These are phyloP conservation scores for Cardiocondyla obscurior DNA, from an alignment of 1,140 invertebrate genomes.

Conservation along the genomic window DNA sequence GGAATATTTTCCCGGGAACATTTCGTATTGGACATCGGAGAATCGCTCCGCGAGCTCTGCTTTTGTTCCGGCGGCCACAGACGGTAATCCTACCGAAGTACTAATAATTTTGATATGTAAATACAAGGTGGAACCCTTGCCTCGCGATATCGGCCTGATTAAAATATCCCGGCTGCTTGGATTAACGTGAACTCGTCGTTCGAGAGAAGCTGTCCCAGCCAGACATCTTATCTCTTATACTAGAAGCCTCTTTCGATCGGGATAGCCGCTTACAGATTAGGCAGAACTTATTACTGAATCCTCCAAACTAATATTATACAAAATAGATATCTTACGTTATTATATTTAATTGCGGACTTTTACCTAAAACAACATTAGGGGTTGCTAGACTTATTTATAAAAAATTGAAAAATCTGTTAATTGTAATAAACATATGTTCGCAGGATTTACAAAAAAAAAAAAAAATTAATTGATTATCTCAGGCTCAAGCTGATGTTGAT, in stretches of 20 bases:
- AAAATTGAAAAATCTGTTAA: background rate
- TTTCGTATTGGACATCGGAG: constrained; percentile 56
- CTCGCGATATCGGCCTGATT: constrained; percentile 67
- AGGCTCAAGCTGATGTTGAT: no score
- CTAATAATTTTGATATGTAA: constrained; percentile 76
- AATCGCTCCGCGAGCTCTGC: constrained; percentile 48
- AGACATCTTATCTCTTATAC: constrained; percentile 71
- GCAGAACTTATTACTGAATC: constrained; percentile 55
- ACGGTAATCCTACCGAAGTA: constrained; percentile 61
- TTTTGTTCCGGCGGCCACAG: constrained; percentile 58
- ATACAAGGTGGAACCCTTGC: constrained; percentile 67
- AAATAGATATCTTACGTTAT: background rate
- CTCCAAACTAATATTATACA: background rate
- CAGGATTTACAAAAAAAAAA: background rate
- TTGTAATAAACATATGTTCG: background rate
- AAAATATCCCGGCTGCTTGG: constrained; percentile 69
- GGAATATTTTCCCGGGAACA: constrained; percentile 29
- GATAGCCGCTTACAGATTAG: constrained; percentile 4
- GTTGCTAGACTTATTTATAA: background rate
- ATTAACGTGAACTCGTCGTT: constrained; percentile 61
- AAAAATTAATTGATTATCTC: background rate
- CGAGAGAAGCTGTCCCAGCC: constrained; percentile 52
- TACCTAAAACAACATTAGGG: no score
- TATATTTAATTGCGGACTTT: background rate
- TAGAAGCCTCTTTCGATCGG: constrained; percentile 29